Evolutionary conservation across 2,888 invertebrate species (phyloP).

Genomic region (Tromatobia lineatoria): DNA sequence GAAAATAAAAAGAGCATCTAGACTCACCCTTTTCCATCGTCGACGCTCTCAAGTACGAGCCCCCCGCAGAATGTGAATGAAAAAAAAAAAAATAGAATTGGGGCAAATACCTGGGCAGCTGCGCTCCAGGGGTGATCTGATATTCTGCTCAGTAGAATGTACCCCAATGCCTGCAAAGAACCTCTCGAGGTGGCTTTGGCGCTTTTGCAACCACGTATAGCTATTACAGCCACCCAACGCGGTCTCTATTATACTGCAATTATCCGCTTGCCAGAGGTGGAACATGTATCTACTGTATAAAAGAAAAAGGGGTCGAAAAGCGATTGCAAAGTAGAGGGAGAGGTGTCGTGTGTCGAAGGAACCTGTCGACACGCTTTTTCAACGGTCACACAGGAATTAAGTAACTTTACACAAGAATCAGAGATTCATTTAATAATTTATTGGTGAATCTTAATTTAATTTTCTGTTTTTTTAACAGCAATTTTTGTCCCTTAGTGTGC

Average conservation of each 20-base stretch:
- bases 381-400: slow-evolving; percentile 11
- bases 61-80: slow-evolving; percentile 20
- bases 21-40: slow-evolving; percentile 36
- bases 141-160: slow-evolving; percentile 40
- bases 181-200: slow-evolving; percentile 73
- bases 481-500: too few relatives aligned
- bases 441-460: neutral
- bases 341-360: slow-evolving; percentile 31
- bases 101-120: slow-evolving; percentile 81
- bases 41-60: slow-evolving; percentile 45
- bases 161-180: slow-evolving; percentile 37
- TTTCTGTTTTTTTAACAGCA: neutral
- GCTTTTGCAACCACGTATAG: slow-evolving; percentile 70
- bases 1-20: slow-evolving; percentile 67
- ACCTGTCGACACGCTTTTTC: slow-evolving; percentile 36
- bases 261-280: slow-evolving; percentile 62
- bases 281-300: slow-evolving; percentile 7
- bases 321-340: slow-evolving; percentile 6
- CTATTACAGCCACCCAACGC: slow-evolving; percentile 62
- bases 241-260: slow-evolving; percentile 77
- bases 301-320: slow-evolving; percentile 29
- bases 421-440: neutral
- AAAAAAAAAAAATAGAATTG: slow-evolving; percentile 58
- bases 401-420: neutral
- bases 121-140: slow-evolving; percentile 72